Evolutionary conservation across 2,113 vertebrate genomes (phyloP).

Genomic region (Neotragus moschatus): DNA sequence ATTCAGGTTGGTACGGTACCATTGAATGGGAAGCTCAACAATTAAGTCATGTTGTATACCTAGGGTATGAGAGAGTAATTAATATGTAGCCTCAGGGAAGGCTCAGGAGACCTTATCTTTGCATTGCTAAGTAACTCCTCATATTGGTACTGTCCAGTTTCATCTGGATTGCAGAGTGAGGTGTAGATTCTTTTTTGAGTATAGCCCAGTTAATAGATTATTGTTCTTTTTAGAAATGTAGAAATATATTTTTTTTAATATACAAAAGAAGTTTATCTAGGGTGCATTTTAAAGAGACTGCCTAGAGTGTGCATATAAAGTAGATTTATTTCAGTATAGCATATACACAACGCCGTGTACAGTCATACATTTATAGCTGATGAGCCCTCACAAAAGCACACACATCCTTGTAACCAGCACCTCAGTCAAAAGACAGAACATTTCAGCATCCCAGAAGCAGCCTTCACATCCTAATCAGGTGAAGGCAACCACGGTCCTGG

Average conservation of each 20-base stretch:
- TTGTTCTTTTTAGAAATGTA: background rate
- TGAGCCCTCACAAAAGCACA: background rate
- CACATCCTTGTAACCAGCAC: background rate
- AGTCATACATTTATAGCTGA: background rate
- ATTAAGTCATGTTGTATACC: background rate
- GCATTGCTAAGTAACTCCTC: slow-evolving; percentile 22
- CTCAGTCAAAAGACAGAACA: background rate
- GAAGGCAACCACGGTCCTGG: background rate
- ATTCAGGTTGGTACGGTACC: background rate
- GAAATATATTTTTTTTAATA: background rate
- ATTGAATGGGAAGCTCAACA: background rate
- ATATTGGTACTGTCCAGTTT: slow-evolving; percentile 51
- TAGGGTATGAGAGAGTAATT: slow-evolving; percentile 50
- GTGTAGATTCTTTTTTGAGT: slow-evolving; percentile 72
- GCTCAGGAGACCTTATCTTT: slow-evolving; percentile 51
- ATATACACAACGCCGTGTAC: background rate
- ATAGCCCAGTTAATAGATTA: background rate
- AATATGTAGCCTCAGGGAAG: slow-evolving; percentile 46
- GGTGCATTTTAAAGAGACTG: background rate
- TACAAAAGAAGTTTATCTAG: background rate
- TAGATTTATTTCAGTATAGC: background rate
- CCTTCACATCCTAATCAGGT: background rate
- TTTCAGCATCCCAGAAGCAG: background rate
- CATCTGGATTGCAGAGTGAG: slow-evolving; percentile 46
- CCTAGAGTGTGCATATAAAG: background rate